Conservation (phyloP, 1,140 invertebrate genomes). For the Drosophila mojavensis region DNA sequence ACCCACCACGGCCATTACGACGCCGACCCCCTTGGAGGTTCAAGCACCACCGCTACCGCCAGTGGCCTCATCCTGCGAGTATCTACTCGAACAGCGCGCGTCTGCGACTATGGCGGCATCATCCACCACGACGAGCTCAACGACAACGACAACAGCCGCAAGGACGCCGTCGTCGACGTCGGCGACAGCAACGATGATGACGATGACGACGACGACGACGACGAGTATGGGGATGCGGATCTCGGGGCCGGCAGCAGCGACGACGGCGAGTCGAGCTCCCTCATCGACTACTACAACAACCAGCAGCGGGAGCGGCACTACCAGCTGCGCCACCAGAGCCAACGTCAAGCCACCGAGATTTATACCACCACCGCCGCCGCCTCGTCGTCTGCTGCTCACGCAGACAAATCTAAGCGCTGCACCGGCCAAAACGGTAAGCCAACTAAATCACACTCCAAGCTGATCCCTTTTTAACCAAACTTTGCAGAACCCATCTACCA, state of each 20-base stretch:
- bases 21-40: background rate
- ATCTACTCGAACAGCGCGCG: constrained; percentile 80
- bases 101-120: constrained; percentile 37
- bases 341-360: constrained; percentile 75
- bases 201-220: constrained; percentile 9
- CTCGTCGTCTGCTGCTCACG: constrained; percentile 76
- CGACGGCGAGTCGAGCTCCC: constrained; percentile 67
- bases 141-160: background rate
- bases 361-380: constrained; percentile 80
- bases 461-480: too few relatives aligned
- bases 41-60: constrained; percentile 38
- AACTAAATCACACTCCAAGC: background rate
- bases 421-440: constrained; percentile 56
- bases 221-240: constrained; percentile 38
- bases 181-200: background rate
- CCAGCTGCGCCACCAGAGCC: constrained; percentile 65
- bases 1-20: constrained; percentile 68
- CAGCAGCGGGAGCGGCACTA: constrained; percentile 82
- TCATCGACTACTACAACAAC: constrained; percentile 83
- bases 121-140: constrained; percentile 8
- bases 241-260: constrained; percentile 39
- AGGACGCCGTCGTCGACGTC: constrained; percentile 3
- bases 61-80: constrained; percentile 81
- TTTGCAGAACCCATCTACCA: too few relatives aligned
- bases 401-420: constrained; percentile 75